These are phyloP conservation scores for Epiblema foenella DNA, from an alignment of 2,888 invertebrate species.

Conservation along the genomic window DNA sequence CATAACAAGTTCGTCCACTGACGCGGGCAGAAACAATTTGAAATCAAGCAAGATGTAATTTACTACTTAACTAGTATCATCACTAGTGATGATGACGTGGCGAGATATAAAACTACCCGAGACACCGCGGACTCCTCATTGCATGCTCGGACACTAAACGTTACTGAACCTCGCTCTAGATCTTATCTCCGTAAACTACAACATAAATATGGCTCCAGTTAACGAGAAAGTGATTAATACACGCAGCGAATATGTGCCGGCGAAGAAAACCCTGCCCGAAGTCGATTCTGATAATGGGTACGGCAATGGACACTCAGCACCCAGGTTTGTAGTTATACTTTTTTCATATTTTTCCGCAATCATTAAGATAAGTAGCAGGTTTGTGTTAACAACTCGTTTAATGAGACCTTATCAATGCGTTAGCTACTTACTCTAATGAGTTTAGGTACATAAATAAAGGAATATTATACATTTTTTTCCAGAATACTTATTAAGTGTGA, in stretches of 20 bases:
- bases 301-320: conserved; percentile 45
- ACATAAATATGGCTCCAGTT: conserved; percentile 72
- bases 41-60: conserved; percentile 43
- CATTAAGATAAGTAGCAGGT: neutral
- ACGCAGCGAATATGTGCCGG: conserved; percentile 60
- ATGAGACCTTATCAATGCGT: neutral
- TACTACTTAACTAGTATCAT: conserved; percentile 48
- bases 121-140: conserved; percentile 63
- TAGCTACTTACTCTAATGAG: neutral
- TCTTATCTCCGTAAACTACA: conserved; percentile 50
- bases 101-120: conserved; percentile 67
- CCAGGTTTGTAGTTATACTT: conserved; percentile 17
- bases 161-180: conserved; percentile 55
- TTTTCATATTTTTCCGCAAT: neutral
- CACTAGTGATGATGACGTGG: neutral
- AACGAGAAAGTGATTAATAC: conserved; percentile 67
- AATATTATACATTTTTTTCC: neutral
- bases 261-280: conserved; percentile 73
- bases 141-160: conserved; percentile 67
- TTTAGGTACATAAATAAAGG: neutral
- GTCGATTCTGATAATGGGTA: conserved; percentile 70
- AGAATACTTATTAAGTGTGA: conserved; percentile 7
- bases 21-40: conserved; percentile 18
- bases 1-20: conserved; percentile 24
- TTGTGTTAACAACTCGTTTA: conserved; percentile 6